Conservation (phyloP, 2,888 invertebrate genomes). For the Parnassius apollo region DNA sequence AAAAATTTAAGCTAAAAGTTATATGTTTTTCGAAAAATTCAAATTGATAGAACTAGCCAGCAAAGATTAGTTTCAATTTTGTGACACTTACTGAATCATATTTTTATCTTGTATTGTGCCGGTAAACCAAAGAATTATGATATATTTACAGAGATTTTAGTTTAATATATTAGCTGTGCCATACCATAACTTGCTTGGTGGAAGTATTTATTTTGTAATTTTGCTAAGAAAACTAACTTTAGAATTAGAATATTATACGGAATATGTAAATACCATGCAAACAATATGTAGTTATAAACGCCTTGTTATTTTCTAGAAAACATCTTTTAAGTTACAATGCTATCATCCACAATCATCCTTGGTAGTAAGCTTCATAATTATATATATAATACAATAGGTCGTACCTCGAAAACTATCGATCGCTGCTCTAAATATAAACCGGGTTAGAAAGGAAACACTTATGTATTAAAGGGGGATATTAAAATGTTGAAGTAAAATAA, state of each 20-base stretch:
- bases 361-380: constrained; percentile 3
- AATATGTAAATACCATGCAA: not conserved
- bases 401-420: constrained; percentile 26
- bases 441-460: constrained; percentile 24
- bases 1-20: no score
- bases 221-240: not conserved
- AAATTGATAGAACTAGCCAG: no score
- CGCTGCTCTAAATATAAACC: constrained; percentile 24
- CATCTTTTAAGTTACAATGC: constrained; percentile 1
- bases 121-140: no score
- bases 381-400: constrained; percentile 4
- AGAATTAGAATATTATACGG: no score
- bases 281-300: constrained; percentile 2
- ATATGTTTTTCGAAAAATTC: no score
- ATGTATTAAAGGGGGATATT: constrained; percentile 17
- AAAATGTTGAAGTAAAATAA: constrained; percentile 12
- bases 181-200: no score
- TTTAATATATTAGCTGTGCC: no score
- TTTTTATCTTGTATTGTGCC: no score
- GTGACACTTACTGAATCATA: no score
- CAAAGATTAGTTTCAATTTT: no score
- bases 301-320: constrained; percentile 5
- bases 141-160: no score
- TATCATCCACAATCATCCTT: constrained; percentile 8
- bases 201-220: no score